Conservation (phyloP, 2,888 invertebrate species). For the Elaeidobius kamerunicus region DNA sequence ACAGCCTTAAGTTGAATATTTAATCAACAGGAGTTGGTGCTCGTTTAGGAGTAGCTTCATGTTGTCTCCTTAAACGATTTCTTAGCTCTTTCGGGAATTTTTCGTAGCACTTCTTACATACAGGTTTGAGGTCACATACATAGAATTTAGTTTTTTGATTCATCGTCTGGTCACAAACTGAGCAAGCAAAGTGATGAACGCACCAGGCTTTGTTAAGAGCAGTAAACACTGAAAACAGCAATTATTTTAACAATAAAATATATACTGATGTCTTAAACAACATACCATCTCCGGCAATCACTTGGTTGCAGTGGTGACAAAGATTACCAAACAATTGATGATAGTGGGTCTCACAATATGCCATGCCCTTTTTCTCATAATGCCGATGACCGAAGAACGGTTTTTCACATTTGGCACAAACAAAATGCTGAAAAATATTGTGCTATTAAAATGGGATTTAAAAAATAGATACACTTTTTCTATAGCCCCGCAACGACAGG, state of each 20-base stretch:
- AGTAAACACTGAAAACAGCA: conserved; percentile 80
- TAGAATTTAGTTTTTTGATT: conserved; percentile 98
- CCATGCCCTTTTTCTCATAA: conserved; percentile 97
- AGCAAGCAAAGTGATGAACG: conserved; percentile 97
- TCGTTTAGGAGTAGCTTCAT: conserved; percentile 57
- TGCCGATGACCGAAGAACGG: conserved; percentile 98
- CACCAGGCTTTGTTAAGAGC: conserved; percentile 99
- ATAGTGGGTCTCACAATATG: conserved; percentile 99
- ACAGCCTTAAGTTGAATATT: conserved; percentile 16
- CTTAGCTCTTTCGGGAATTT: conserved; percentile 92
- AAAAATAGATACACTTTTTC: no score
- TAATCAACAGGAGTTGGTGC: conserved; percentile 33
- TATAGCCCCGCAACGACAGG: no score
- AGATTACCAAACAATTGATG: conserved; percentile 98
- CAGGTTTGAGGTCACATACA: conserved; percentile 97
- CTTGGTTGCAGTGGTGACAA: conserved; percentile 98
- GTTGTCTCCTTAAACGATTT: conserved; percentile 85
- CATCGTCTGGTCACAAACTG: conserved; percentile 93
- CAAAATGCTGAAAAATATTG: conserved; percentile 90
- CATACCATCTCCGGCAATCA: conserved; percentile 94
- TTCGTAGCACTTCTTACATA: conserved; percentile 98
- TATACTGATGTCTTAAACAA: conserved; percentile 25
- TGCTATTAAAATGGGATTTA: no score
- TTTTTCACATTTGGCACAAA: conserved; percentile 99
- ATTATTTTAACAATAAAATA: no score